A percentile compares a stretch with the other conserved stretches of the same genome.
phyloP scores from a whole-genome alignment of 2,113 vertebrate genomes.

The Sakesphorus luctuosus region DNA sequence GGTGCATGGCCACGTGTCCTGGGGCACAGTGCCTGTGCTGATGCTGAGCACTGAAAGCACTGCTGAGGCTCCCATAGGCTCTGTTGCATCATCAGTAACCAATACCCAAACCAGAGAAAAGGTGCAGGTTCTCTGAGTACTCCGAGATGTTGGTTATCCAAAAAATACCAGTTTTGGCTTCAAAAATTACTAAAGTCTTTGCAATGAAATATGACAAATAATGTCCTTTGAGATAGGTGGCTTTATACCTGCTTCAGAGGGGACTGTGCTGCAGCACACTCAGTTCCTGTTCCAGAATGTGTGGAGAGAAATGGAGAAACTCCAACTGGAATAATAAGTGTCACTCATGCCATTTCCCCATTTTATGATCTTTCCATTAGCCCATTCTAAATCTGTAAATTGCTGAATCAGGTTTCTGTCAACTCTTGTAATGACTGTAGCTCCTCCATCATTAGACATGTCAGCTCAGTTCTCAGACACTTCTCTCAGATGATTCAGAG shows the following conservation, averaged over 20 bases:
- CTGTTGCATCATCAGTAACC: neutral
- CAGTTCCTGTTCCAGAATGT: neutral
- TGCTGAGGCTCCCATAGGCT: neutral
- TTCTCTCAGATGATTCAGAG: neutral
- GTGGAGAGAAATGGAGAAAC: neutral
- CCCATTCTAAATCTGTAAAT: neutral
- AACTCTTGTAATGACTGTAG: rapidly evolving
- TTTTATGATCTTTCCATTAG: neutral
- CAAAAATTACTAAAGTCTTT: neutral
- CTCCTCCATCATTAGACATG: neutral
- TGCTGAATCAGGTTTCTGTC: neutral
- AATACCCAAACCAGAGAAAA: neutral
- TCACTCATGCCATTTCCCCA: neutral
- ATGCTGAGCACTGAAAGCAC: neutral
- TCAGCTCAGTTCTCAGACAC: neutral
- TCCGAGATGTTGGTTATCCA: neutral
- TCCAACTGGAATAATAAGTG: neutral
- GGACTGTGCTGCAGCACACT: neutral
- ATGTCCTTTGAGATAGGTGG: neutral
- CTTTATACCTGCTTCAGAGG: neutral
- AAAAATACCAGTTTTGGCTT: neutral
- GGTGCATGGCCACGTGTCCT: rapidly evolving
- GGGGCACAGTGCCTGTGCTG: neutral
- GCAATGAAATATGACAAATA: neutral
- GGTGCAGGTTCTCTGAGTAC: neutral